Percentiles rank a stretch among this genome's conserved stretches.
Evolutionary conservation across 2,888 invertebrate species (phyloP).

Genomic region (Aethes cnicana): DNA sequence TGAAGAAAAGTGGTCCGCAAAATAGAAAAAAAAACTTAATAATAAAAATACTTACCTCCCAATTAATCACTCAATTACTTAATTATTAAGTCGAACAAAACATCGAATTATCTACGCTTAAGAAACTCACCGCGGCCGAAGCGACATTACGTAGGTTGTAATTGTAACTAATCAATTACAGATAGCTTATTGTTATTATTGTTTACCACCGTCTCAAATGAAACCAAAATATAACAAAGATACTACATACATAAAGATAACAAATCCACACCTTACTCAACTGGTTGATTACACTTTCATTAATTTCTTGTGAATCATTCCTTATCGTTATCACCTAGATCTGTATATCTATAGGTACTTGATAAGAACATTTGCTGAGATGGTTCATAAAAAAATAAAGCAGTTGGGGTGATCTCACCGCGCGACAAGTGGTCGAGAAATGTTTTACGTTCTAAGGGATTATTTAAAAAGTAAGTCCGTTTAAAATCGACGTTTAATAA

Average conservation of each 20-base stretch:
- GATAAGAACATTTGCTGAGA: constrained; percentile 52
- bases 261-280: not conserved
- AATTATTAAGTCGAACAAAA: too few species aligned
- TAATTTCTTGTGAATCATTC: constrained; percentile 26
- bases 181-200: too few species aligned
- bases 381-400: constrained; percentile 43
- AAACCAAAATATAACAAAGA: constrained; percentile 1
- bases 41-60: too few species aligned
- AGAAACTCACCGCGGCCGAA: too few species aligned
- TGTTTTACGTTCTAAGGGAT: not conserved
- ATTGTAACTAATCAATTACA: too few species aligned
- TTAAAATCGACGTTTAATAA: too few species aligned
- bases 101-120: too few species aligned
- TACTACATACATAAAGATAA: not conserved
- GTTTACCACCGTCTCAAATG: too few species aligned
- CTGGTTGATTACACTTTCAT: constrained; percentile 10
- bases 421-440: not conserved
- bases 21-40: too few species aligned
- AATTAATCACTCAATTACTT: too few species aligned
- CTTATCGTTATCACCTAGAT: constrained; percentile 4
- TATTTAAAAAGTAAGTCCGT: constrained; percentile 2
- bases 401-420: constrained; percentile 40
- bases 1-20: too few species aligned
- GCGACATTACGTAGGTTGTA: too few species aligned
- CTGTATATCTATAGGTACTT: constrained; percentile 1